Evolutionary conservation across 2,113 vertebrate species (phyloP).

Genomic region (Brachypteracias leptosomus): DNA sequence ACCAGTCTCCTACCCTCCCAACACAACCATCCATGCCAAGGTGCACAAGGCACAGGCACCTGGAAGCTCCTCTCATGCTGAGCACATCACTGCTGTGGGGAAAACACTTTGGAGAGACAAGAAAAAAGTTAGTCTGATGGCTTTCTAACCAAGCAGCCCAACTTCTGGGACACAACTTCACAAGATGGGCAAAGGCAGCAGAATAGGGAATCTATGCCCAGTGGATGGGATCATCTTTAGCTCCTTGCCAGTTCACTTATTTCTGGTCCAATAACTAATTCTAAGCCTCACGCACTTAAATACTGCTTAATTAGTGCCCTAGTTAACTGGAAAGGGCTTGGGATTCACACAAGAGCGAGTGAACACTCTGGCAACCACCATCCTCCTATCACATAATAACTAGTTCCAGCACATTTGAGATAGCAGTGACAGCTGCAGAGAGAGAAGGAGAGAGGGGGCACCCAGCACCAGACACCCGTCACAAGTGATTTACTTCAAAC

Average conservation of each 20-base stretch:
- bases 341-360: neutral
- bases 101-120: neutral
- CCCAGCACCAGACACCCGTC: neutral
- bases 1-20: neutral
- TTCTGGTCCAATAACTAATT: neutral
- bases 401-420: neutral
- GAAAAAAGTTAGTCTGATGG: neutral
- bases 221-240: neutral
- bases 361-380: conserved; percentile 4
- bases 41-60: rapidly evolving
- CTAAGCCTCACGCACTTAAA: neutral
- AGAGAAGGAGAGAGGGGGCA: neutral
- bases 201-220: neutral
- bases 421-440: neutral
- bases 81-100: neutral
- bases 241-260: neutral
- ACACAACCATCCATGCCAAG: rapidly evolving
- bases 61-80: neutral
- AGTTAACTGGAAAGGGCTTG: neutral
- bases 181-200: neutral
- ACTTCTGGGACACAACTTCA: rapidly evolving
- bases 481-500: neutral
- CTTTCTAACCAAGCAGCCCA: neutral
- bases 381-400: neutral
- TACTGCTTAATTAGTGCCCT: conserved; percentile 1